Base-by-base conservation (phyloP, 2,113 vertebrate species). In the Eolophus roseicapilla region DNA sequence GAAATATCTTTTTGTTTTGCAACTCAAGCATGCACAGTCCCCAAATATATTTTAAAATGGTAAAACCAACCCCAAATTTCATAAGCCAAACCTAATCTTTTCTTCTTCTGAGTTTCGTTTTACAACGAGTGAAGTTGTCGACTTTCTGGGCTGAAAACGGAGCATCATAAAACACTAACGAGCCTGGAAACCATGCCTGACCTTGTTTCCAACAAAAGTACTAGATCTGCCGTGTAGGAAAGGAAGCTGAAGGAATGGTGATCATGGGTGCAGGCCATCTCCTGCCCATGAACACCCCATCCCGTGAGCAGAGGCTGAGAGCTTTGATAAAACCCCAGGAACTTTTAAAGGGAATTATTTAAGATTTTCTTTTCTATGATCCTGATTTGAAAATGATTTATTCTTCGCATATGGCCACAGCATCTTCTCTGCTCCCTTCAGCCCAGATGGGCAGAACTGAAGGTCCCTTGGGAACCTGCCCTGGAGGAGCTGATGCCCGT, bases 41-140 rank as follows among this genome's bases (percentile, higher is more conserved):
- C 73, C 91, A 95, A 71, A 94, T 81, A 83, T 10, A 10, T 70
- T 93, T 70, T 92, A 84, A 95, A 94, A 93, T 91, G 91, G 95
- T 37, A 86, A 96, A 94, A 92, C 79, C 91, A 83, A 80, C 1
- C 90, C 94, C 94, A 95, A 95, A 93, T 90, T 93, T 95, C 92
- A 68, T 80, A 78, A 95, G 82, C 85, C 88, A 90, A 90, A 87
- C 44, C 21, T 41, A 39, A 53, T 62, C 17, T 64, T 64, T 49
- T n/a, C 23, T 31, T 41, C 64, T 73, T 46, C 3, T 4, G 55
- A 88, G 70, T 83, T 86, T 86, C 82, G 59, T 25, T 81, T 94
- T 81, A 43, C 47, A 78, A 46, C 28, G 19, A 55, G 75, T 21
- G 0, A 75, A 88, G 25, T 3, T 10, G 10, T 31, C 0, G 0